Conservation (phyloP, 1,140 invertebrate species). For the Heliothis subflexa region DNA sequence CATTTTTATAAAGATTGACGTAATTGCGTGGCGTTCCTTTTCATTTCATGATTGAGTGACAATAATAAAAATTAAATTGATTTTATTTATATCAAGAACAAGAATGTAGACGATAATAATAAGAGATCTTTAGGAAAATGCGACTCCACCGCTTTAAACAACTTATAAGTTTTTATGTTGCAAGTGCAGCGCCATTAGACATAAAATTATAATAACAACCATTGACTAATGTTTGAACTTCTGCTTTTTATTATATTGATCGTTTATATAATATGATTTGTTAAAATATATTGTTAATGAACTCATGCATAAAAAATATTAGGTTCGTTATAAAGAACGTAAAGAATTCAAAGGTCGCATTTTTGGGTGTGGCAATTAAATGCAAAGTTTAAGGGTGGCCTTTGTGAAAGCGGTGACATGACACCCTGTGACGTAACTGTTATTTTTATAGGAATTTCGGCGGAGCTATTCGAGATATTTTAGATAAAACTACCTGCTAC, state of each 20-base stretch:
- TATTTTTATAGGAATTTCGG: constrained; percentile 68
- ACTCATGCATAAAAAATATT: background rate
- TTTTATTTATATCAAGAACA: too few species aligned
- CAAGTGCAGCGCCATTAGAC: constrained; percentile 45
- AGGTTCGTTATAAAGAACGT: constrained; percentile 12
- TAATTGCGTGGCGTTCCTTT: background rate
- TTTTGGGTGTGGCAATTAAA: constrained; percentile 64
- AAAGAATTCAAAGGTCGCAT: constrained; percentile 36
- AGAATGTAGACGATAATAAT: too few species aligned
- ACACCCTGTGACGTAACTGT: constrained; percentile 58
- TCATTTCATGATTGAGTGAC: background rate
- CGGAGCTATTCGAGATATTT: constrained; percentile 71
- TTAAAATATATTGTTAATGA: constrained; percentile 17
- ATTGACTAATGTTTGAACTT: constrained; percentile 44
- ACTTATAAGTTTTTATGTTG: constrained; percentile 50
- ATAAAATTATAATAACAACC: constrained; percentile 53
- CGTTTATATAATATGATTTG: constrained; percentile 2
- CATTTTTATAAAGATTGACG: background rate
- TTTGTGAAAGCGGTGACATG: constrained; percentile 52
- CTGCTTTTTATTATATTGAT: constrained; percentile 4
- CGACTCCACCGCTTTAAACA: constrained; percentile 46
- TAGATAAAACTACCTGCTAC: constrained; percentile 73
- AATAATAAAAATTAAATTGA: too few species aligned
- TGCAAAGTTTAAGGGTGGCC: constrained; percentile 63
- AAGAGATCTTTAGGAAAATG: too few species aligned